Percentiles rank a stretch among this genome's conserved stretches.
These are phyloP conservation scores for Brachirus orientalis DNA, from an alignment of 2,113 vertebrate species.

Conservation along the genomic window DNA sequence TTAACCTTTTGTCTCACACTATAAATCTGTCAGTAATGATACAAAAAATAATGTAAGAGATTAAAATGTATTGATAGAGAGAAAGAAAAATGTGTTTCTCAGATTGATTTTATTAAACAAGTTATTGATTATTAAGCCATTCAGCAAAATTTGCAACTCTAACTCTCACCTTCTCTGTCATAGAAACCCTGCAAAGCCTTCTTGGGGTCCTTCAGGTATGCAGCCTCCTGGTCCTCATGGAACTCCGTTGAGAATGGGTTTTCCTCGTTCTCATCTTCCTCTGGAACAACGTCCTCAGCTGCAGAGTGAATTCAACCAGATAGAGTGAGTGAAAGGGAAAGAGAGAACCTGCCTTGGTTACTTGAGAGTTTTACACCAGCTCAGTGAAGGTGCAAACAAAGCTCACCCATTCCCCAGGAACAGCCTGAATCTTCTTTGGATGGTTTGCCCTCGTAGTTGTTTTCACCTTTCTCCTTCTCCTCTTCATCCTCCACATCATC, in stretches of 20 bases:
- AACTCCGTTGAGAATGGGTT: constrained; percentile 97
- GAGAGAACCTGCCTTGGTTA: not conserved
- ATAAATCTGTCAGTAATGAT: no score
- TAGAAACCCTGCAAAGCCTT: constrained; percentile 97
- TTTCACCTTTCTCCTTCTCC: constrained; percentile 59
- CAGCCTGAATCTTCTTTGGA: constrained; percentile 87
- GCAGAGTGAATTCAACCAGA: constrained; percentile 6
- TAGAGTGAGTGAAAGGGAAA: not conserved
- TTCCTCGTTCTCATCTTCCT: constrained; percentile 96
- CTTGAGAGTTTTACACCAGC: not conserved
- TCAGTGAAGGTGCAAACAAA: not conserved
- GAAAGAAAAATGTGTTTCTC: no score
- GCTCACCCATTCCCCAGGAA: constrained; percentile 95
- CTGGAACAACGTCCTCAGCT: constrained; percentile 88
- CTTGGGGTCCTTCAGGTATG: constrained; percentile 96
- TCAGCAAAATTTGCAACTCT: not conserved
- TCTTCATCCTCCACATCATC: constrained; percentile 70
- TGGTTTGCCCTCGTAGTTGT: constrained; percentile 40
- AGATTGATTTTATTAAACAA: no score
- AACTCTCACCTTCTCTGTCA: constrained; percentile 90
- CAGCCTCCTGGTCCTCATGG: constrained; percentile 94
- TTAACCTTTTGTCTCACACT: no score
- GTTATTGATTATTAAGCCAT: no score
- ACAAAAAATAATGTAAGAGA: no score
- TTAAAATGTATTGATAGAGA: no score